These are phyloP conservation scores for Oligia latruncula DNA, from an alignment of 2,888 invertebrate species.

Conservation along the genomic window DNA sequence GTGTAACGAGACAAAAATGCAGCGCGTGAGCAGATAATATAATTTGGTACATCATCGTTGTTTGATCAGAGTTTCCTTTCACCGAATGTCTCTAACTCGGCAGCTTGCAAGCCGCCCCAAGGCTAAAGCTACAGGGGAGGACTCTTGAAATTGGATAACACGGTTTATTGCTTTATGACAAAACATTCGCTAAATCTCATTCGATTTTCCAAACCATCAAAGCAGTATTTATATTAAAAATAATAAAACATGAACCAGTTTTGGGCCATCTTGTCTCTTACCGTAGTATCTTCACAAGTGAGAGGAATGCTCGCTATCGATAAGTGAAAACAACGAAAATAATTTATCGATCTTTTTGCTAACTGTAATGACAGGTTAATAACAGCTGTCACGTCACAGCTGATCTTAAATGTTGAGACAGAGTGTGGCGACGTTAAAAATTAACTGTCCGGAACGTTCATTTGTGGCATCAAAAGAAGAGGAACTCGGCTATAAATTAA, in stretches of 20 bases:
- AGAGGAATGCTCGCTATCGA: conserved; percentile 37
- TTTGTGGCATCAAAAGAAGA: conserved; percentile 30
- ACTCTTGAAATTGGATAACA: conserved; percentile 79
- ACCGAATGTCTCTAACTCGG: conserved; percentile 62
- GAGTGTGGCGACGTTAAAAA: conserved; percentile 23
- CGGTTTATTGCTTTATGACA: conserved; percentile 77
- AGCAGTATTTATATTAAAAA: conserved; percentile 33
- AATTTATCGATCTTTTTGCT: conserved; percentile 44
- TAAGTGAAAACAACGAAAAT: conserved; percentile 61
- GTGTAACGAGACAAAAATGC: conserved; percentile 25
- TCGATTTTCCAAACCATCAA: conserved; percentile 59
- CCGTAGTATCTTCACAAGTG: conserved; percentile 28
- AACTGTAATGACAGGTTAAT: conserved; percentile 56
- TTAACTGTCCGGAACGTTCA: conserved; percentile 40
- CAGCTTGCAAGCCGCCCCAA: conserved; percentile 54
- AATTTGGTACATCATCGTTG: conserved; percentile 56
- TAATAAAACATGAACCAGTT: conserved; percentile 10
- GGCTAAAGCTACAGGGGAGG: conserved; percentile 68
- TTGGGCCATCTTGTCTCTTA: not conserved
- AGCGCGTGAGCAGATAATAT: conserved; percentile 29
- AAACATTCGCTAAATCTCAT: conserved; percentile 71
- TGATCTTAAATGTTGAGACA: conserved; percentile 48
- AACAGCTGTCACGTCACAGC: conserved; percentile 61
- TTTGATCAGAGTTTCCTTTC: conserved; percentile 73
- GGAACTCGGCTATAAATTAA: conserved; percentile 42